phyloP scores from a whole-genome alignment of 2,113 vertebrate genomes.

The Pleuronectes platessa region DNA sequence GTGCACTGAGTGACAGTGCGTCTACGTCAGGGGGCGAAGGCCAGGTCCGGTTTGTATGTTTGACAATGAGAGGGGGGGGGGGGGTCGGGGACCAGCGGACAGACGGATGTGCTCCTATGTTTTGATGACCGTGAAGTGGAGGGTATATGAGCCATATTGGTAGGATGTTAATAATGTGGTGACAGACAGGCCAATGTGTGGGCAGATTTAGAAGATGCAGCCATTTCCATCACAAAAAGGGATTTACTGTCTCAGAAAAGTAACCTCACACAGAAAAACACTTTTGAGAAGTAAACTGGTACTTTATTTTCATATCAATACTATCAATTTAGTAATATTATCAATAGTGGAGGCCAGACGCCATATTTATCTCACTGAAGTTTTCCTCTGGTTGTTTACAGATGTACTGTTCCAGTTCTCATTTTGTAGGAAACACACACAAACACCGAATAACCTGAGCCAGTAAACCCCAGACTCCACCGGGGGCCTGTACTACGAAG shows the following conservation, averaged over 20 bases:
- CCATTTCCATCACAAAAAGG: neutral
- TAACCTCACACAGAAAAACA: neutral
- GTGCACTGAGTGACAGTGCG: constrained; percentile 81
- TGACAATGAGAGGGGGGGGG: neutral
- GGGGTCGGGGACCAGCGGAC: constrained; percentile 8
- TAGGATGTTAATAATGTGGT: neutral
- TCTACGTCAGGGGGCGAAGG: neutral
- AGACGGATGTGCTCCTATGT: neutral
- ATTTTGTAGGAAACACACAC: neutral
- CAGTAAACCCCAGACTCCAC: neutral
- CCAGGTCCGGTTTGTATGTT: neutral
- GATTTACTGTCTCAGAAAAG: no score
- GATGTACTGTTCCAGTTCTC: neutral
- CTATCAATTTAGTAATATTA: neutral
- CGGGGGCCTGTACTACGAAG: neutral
- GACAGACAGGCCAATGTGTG: neutral
- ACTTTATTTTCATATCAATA: neutral
- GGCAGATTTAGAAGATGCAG: no score
- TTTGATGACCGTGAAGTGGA: neutral
- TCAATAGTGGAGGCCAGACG: constrained; percentile 21
- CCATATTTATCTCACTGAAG: constrained; percentile 9
- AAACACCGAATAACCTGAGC: neutral
- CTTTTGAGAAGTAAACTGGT: neutral
- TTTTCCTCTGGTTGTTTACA: neutral
- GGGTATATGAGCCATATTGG: constrained; percentile 28